Percentiles rank a stretch among this genome's conserved stretches.
Evolutionary conservation across 2,797 vertebrate species (phyloP).

Genomic region (Clarias platycephalus): DNA sequence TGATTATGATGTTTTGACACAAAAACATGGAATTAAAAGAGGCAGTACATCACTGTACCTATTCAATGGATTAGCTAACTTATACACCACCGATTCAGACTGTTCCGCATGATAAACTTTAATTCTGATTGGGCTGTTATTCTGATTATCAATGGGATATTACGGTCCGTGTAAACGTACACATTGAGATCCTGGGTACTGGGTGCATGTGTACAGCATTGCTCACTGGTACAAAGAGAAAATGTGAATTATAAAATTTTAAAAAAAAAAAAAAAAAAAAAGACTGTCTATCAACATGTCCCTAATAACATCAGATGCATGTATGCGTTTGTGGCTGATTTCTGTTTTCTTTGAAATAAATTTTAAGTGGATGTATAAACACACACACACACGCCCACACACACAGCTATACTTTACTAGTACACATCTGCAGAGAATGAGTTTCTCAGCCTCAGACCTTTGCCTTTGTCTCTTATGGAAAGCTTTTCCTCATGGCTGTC

Average conservation of each 20-base stretch:
- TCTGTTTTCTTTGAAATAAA: constrained; percentile 16
- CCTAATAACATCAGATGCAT: background rate
- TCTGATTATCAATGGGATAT: too few species aligned
- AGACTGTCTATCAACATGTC: constrained; percentile 28
- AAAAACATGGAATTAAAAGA: too few species aligned
- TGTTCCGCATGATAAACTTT: too few species aligned
- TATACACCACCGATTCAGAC: too few species aligned
- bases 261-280: constrained; percentile 33
- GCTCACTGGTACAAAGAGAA: background rate
- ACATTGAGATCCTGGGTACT: too few species aligned
- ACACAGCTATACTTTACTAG: background rate
- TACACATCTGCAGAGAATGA: constrained; percentile 47
- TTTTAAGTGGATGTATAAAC: background rate
- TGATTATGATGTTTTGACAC: too few species aligned
- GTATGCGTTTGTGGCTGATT: constrained; percentile 15
- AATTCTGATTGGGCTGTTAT: too few species aligned
- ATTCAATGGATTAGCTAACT: too few species aligned
- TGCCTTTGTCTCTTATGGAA: constrained; percentile 37
- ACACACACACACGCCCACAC: background rate
- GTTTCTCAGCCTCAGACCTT: constrained; percentile 44
- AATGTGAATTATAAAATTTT: constrained; percentile 24
- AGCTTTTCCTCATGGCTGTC: constrained; percentile 35
- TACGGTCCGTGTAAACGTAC: too few species aligned
- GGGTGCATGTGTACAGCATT: background rate
- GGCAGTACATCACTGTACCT: too few species aligned